These are phyloP conservation scores for Danio albolineatus DNA, from an alignment of 2,797 vertebrate genomes.

Conservation along the genomic window DNA sequence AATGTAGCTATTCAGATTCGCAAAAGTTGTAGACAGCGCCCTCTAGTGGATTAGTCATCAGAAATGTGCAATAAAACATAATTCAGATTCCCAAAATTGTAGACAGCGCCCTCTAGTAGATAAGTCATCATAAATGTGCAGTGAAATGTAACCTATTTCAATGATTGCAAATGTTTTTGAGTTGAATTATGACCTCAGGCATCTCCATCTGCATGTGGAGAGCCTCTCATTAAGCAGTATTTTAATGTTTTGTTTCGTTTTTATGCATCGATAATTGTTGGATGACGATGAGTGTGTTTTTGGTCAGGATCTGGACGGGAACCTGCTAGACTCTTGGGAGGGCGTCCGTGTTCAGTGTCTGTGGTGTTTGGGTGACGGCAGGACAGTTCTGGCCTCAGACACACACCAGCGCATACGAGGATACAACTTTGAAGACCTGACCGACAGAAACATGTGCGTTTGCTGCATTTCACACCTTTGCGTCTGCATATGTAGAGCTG, in stretches of 20 bases:
- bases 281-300: neutral
- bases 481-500: neutral
- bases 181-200: neutral
- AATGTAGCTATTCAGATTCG: no score
- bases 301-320: constrained; percentile 92
- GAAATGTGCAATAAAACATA: no score
- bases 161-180: neutral
- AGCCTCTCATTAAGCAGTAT: neutral
- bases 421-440: constrained; percentile 98
- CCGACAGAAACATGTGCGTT: constrained; percentile 96
- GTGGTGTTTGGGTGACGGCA: constrained; percentile 92
- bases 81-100: no score
- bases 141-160: no score
- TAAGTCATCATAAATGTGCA: no score
- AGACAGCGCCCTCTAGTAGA: no score
- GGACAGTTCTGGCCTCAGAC: constrained; percentile 93
- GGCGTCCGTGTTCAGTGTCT: constrained; percentile 96
- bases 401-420: constrained; percentile 97
- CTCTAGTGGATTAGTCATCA: no score
- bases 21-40: no score
- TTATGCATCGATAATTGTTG: neutral
- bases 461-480: neutral
- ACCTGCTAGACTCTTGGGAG: constrained; percentile 97
- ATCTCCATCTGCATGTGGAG: neutral
- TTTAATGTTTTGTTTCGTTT: neutral